Evolutionary conservation across 2,888 invertebrate genomes (phyloP), one percentile per base, ranked within the genome.

Genomic region (Periphyllus acericola): DNA sequence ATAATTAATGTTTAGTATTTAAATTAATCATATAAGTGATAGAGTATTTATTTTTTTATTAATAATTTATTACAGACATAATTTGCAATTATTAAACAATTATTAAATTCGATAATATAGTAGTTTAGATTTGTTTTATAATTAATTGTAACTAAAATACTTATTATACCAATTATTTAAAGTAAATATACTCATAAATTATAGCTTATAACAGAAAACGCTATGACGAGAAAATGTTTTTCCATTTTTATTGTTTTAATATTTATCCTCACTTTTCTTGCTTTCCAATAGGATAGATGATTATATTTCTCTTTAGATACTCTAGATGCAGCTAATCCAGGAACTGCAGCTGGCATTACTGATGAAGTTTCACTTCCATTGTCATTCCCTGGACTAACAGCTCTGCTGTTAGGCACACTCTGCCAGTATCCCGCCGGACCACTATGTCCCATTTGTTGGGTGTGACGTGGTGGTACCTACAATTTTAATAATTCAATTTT

Each of bases 281-380:
- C 96, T 91, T 96, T 94, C 97, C 97, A 97, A 91, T 96, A 96
- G 90, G 96, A 96, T 83, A 96, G 93, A 91, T 96, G 96, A 90
- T 94, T 95, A 92, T 96, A 96, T 90, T 94, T 92, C 89, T 92
- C 91, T 88, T 91, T 90, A 78, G 91, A 89, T 92, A 90, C 90
- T 89, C 89, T 92, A 91, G 92, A 93, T 91, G 92, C 94, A 93
- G 92, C 94, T 92, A 90, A 93, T 91, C 93, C 93, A 86, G 93
- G 92, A 90, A 92, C 89, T 25, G 90, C 91, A 92, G 93, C 93
- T 90, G 94, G 94, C 92, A 93, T 92, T 92, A 92, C 92, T 86
- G 93, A 93, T 46, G 93, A 93, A 91, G 93, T 92, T 90, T 93
- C 92, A 93, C 94, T 92, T 93, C 93, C 92, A 92, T 93, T 93